Evolutionary conservation across 2,113 vertebrate genomes (phyloP).

Genomic region (Calonectris borealis): DNA sequence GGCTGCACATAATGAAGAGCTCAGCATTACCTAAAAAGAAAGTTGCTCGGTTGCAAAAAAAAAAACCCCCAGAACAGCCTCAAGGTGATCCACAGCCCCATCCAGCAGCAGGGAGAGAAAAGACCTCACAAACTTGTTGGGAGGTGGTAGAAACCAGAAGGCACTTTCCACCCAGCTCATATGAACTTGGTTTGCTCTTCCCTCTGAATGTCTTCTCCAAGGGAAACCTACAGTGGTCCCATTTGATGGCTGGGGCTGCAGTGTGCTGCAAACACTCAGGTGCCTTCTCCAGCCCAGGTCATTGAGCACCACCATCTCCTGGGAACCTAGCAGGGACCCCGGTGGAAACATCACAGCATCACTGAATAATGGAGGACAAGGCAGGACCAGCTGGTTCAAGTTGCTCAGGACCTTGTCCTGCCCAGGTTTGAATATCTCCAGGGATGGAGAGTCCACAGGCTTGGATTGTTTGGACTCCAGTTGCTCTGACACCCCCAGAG

Average conservation of each 20-base stretch:
- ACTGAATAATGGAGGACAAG: background rate
- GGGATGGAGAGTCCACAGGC: background rate
- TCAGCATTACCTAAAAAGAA: background rate
- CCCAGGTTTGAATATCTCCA: background rate
- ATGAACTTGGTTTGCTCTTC: background rate
- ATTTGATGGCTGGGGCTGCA: background rate
- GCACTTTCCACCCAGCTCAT: background rate
- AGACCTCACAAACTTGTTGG: background rate
- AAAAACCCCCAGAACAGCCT: background rate
- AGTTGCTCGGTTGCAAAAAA: background rate
- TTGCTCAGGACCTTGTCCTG: background rate
- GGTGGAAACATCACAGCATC: background rate
- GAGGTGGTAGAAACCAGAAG: background rate
- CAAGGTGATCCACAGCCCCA: background rate
- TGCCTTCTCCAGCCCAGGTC: background rate
- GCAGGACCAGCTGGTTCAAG: background rate
- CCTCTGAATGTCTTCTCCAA: background rate
- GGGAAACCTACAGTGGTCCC: background rate
- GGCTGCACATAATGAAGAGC: background rate
- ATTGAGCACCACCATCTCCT: background rate
- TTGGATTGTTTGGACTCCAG: background rate
- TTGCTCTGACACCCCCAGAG: background rate
- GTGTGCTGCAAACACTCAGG: background rate
- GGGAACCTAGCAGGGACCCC: background rate
- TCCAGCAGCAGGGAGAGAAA: background rate